Base-by-base conservation (phyloP, 2,888 invertebrate species). In the Branchipolynoe longqiensis region DNA sequence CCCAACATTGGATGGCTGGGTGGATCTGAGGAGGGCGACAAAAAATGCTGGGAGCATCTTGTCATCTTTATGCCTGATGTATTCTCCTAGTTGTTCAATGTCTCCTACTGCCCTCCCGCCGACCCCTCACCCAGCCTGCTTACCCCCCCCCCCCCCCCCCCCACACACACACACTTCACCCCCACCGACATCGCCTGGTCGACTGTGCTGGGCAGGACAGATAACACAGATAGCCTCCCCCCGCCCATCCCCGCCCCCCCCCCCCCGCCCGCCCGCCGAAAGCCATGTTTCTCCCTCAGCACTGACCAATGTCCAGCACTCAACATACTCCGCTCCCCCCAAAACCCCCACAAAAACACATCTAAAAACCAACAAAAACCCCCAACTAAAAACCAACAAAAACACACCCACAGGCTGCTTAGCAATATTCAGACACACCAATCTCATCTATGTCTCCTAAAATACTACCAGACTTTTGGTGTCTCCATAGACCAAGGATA, bases 1-100 rank as follows among this genome's bases (percentile, higher is more conserved):
- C 1, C 3, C 2, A 25, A 25, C 2, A 25, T 1, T 38, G 33
- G 69, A 69, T 69, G 33, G 33, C 33, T 69, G 22, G 36, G 1
- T 14, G 18, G 4, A 18, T 18, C 69, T 38, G 69, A 14, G 36
- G 69, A 69, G 64, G 69, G 69, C 69, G 69, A 38, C 69, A 69
- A 6, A 36, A 38, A 6, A 25, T 69, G 36, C 36, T 3, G 36
- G n/a, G 69, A 36, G 69, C 33, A 69, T 69, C 69, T 69, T 69
- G 69, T 69, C 69, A 69, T 69, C 69, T 69, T 38, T 69, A 33
- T 69, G 69, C 69, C 38, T 69, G 69, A 69, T 69, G 69, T 62
- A 62, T 31, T 62, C 62, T n/a, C 62, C 62, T 62, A 25, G 62
- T 62, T 62, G 62, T 62, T 3, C 31, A n/a, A n/a, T n/a, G n/a